Evolutionary conservation across 2,113 vertebrate species (phyloP).

Genomic region (Cyprichromis sp.): DNA sequence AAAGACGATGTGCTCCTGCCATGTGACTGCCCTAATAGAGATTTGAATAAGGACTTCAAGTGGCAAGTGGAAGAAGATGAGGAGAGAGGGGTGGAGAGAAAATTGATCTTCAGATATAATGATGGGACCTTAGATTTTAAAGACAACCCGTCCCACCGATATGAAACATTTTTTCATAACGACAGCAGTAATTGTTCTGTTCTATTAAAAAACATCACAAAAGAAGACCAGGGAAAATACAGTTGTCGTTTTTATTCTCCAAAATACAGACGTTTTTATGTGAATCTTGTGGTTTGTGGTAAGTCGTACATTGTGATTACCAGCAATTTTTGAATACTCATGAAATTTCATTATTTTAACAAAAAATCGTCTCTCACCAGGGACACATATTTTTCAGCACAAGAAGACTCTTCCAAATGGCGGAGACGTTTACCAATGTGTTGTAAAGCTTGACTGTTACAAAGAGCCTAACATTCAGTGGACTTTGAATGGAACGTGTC

Average conservation of each 20-base stretch:
- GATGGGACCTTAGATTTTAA: accelerated
- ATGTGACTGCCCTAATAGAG: background rate
- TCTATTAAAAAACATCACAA: background rate
- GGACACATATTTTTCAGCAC: accelerated
- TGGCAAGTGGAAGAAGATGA: background rate
- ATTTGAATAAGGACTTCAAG: accelerated
- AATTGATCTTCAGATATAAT: accelerated
- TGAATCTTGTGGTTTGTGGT: background rate
- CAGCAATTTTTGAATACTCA: background rate
- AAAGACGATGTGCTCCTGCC: background rate
- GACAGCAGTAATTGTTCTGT: background rate
- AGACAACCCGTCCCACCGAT: accelerated
- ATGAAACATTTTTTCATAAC: accelerated
- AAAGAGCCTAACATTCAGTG: too few species aligned
- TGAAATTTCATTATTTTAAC: background rate
- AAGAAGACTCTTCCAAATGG: too few species aligned
- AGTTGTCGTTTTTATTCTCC: accelerated
- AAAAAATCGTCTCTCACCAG: background rate
- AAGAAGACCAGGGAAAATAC: background rate
- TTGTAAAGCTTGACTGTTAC: accelerated
- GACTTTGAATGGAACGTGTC: too few species aligned
- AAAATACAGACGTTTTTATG: accelerated
- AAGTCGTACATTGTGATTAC: background rate
- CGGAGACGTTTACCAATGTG: accelerated
- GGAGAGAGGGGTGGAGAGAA: accelerated